Conservation (phyloP, 2,113 vertebrate genomes). For the Sigmodon hispidus region DNA sequence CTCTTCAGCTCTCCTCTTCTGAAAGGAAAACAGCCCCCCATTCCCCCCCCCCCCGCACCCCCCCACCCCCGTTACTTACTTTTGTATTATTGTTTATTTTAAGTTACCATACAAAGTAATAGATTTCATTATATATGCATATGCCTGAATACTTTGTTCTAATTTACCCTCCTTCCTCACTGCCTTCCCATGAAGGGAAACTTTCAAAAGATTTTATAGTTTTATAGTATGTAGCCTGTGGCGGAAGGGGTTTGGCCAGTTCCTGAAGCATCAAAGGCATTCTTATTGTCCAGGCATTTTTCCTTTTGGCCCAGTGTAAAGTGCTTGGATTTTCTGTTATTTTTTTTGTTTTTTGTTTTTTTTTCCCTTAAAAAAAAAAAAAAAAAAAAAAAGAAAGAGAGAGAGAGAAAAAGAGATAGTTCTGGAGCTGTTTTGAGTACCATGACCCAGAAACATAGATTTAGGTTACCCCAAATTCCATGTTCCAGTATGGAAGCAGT, state of each 20-base stretch:
- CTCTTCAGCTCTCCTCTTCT: neutral
- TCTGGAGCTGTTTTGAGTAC: neutral
- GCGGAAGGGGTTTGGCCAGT: neutral
- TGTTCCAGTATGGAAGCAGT: neutral
- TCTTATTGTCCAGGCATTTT: neutral
- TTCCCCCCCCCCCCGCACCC: no score
- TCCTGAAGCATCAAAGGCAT: neutral
- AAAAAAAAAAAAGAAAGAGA: no score
- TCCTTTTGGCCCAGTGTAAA: neutral
- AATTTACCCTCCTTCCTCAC: neutral
- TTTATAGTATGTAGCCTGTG: neutral
- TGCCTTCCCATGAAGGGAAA: neutral
- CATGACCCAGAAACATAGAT: neutral
- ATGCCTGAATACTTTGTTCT: neutral
- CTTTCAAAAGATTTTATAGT: neutral
- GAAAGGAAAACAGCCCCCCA: neutral
- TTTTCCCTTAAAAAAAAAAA: neutral
- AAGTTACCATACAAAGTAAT: neutral
- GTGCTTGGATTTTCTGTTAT: neutral
- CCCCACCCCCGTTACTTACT: no score
- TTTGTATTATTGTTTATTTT: neutral
- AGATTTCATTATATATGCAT: neutral
- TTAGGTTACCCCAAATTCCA: neutral
- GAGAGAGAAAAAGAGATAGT: neutral
- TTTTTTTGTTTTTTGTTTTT: neutral